phyloP scores from a whole-genome alignment of 2,888 invertebrate genomes.

The Drosophila incognita region DNA sequence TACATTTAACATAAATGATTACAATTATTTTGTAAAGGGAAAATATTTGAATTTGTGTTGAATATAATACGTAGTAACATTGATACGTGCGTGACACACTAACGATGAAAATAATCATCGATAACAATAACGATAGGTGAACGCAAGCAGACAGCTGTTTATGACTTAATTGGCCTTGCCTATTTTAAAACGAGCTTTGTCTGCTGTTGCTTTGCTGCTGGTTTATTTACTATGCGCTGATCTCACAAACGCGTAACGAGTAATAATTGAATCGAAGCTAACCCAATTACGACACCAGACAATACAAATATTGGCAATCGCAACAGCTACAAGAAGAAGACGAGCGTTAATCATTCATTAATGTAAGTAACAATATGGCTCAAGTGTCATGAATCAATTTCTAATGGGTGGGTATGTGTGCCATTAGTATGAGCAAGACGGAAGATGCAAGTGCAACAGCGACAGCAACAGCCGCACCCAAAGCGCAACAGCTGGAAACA shows the following conservation, averaged over 20 bases:
- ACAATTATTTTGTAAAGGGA: not conserved
- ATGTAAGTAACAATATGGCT: conserved; percentile 41
- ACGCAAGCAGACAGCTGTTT: conserved; percentile 39
- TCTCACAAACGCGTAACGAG: conserved; percentile 15
- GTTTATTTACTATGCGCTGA: conserved; percentile 55
- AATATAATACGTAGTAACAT: not conserved
- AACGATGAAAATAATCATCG: not conserved
- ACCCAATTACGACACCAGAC: conserved; percentile 41
- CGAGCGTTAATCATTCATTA: conserved; percentile 14
- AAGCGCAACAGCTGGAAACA: conserved; percentile 69
- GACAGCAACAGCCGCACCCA: conserved; percentile 38
- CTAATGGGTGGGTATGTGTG: conserved; percentile 30
- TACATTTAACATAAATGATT: not conserved
- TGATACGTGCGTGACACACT: not conserved
- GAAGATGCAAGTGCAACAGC: conserved; percentile 10
- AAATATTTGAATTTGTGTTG: not conserved
- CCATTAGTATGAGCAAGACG: conserved; percentile 44
- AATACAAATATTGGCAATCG: conserved; percentile 5
- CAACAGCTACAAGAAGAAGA: conserved; percentile 9
- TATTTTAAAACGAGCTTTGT: conserved; percentile 44
- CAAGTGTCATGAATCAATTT: conserved; percentile 9
- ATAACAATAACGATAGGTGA: conserved; percentile 19
- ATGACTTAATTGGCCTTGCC: conserved; percentile 47
- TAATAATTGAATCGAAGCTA: conserved; percentile 14
- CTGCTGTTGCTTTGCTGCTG: conserved; percentile 15